Conservation (phyloP, 2,888 invertebrate species). For the Lysandra bellargus region DNA sequence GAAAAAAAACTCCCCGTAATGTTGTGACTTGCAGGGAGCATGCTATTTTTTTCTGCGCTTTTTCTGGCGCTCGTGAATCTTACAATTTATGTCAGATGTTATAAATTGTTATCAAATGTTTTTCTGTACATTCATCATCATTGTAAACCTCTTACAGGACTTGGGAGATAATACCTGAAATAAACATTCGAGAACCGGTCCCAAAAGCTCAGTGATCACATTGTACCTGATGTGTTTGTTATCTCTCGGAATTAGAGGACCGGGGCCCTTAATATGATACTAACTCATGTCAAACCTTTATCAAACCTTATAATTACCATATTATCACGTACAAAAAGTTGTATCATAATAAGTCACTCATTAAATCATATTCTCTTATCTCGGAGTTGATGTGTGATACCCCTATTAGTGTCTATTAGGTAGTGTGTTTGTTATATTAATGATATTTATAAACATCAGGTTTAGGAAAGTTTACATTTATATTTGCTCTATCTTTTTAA, state of each 20-base stretch:
- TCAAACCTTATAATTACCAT: constrained; percentile 13
- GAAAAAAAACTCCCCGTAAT: constrained; percentile 1
- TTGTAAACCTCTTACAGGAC: neutral
- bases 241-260: constrained; percentile 5
- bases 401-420: neutral
- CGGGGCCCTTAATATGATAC: neutral
- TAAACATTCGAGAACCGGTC: neutral
- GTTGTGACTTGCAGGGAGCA: constrained; percentile 9
- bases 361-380: constrained; percentile 18
- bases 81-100: constrained; percentile 15
- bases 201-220: constrained; percentile 10
- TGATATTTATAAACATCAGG: neutral
- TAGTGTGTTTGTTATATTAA: neutral
- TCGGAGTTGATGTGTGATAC: neutral
- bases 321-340: constrained; percentile 17
- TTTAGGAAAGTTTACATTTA: no score
- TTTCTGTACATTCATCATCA: neutral
- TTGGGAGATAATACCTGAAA: neutral
- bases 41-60: neutral
- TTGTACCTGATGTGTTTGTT: constrained; percentile 8
- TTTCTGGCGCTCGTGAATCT: neutral
- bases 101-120: constrained; percentile 15
- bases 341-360: constrained; percentile 15
- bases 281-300: constrained; percentile 22
- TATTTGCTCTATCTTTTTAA: no score